phyloP scores from a whole-genome alignment of 2,797 vertebrate species.

The Halcyon leucocephala region DNA sequence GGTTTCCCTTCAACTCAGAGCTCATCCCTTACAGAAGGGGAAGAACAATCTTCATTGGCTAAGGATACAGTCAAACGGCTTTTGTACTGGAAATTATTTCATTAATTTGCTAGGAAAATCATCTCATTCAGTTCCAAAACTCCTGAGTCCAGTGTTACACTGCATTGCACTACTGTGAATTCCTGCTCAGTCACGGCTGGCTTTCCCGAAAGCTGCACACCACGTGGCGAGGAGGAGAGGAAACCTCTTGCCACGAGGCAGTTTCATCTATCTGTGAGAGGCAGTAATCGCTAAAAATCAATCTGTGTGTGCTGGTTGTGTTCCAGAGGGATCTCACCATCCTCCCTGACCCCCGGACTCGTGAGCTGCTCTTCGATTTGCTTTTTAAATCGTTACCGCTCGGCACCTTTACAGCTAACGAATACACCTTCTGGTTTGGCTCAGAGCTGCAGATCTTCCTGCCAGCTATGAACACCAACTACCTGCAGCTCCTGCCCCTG shows the following conservation, averaged over 20 bases:
- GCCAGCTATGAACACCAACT: not conserved
- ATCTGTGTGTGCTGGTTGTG: not conserved
- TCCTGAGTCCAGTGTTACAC: not conserved
- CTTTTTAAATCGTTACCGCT: not conserved
- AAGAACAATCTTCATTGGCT: not conserved
- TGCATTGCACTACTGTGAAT: not conserved
- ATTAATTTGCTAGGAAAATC: too few species aligned
- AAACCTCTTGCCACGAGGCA: not conserved
- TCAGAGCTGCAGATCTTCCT: not conserved
- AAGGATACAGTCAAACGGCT: not conserved
- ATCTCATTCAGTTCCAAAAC: not conserved
- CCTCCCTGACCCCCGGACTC: not conserved
- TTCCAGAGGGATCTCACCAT: not conserved
- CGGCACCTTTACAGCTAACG: not conserved
- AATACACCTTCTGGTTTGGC: conserved; percentile 34
- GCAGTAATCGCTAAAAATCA: not conserved
- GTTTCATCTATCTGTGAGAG: not conserved
- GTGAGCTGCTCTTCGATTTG: not conserved
- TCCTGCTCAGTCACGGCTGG: not conserved
- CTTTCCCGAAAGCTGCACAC: not conserved
- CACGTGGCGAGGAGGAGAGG: not conserved
- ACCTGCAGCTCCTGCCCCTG: not conserved
- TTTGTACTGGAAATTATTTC: not conserved
- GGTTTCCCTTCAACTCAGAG: not conserved
- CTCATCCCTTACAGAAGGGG: not conserved